Conservation (phyloP, 30 jellyfish, hydroid and myxozoan species). For the Hydractinia symbiolongicarpus region DNA sequence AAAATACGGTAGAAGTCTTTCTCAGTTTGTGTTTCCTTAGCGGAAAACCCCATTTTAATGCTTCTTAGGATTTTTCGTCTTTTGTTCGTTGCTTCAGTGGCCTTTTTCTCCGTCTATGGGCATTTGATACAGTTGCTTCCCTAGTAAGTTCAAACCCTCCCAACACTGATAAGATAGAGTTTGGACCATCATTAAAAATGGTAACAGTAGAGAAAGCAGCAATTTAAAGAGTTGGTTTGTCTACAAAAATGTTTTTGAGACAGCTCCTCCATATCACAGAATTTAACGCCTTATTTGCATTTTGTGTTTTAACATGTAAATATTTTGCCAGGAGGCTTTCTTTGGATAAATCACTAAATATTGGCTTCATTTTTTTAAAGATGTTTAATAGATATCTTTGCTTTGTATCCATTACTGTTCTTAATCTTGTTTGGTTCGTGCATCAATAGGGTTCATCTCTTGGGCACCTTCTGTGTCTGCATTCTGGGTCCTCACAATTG, state of each 20-base stretch:
- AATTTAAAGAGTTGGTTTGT: too few species aligned
- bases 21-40: too few species aligned
- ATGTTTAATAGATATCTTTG: slow-evolving; percentile 11
- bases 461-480: slow-evolving; percentile 6
- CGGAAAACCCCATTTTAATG: too few species aligned
- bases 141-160: too few species aligned
- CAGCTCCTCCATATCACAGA: slow-evolving; percentile 23
- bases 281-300: slow-evolving; percentile 35
- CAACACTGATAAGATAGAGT: too few species aligned
- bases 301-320: slow-evolving; percentile 30
- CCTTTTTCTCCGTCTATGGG: too few species aligned
- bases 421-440: slow-evolving; percentile 5
- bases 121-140: too few species aligned
- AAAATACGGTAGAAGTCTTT: too few species aligned
- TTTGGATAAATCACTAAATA: slow-evolving; percentile 4
- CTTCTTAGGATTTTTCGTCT: too few species aligned
- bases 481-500: slow-evolving; percentile 1
- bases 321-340: slow-evolving; percentile 19
- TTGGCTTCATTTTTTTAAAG: neutral
- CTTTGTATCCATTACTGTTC: slow-evolving; percentile 5
- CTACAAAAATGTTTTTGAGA: neutral
- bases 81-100: too few species aligned
- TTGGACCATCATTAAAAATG: too few species aligned
- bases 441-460: neutral
- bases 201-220: neutral